A percentile compares a stretch with the other conserved stretches of the same genome.
phyloP scores from a whole-genome alignment of 2,797 vertebrate species.

The Tympanoctomys barrerae region DNA sequence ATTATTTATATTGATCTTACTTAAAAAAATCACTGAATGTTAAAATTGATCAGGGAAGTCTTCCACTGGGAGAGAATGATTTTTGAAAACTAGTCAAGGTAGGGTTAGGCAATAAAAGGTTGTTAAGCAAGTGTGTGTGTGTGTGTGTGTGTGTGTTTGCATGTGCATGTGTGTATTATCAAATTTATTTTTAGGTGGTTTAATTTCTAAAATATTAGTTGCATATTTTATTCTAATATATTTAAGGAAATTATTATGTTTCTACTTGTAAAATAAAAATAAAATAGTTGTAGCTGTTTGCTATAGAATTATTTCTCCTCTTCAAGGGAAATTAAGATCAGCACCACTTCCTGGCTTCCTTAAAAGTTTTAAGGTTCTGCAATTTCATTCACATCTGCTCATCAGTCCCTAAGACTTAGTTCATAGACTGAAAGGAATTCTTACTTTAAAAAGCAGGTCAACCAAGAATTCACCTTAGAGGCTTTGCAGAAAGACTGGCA shows the following conservation, averaged over 20 bases:
- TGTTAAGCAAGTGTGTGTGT: neutral
- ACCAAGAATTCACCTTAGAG: slow-evolving; percentile 60
- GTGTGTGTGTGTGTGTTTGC: neutral
- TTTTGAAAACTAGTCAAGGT: slow-evolving; percentile 70
- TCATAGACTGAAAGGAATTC: slow-evolving; percentile 60
- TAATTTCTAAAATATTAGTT: slow-evolving; percentile 52
- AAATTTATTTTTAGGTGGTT: slow-evolving; percentile 34
- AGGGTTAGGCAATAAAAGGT: slow-evolving; percentile 65
- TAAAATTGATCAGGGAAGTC: slow-evolving; percentile 76
- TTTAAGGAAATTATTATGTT: slow-evolving; percentile 45
- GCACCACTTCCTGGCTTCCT: slow-evolving; percentile 52
- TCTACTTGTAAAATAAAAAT: slow-evolving; percentile 50
- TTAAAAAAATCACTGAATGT: slow-evolving; percentile 69
- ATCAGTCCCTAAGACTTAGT: neutral
- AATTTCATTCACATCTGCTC: slow-evolving; percentile 50
- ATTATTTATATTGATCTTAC: slow-evolving; percentile 81
- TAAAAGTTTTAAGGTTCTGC: slow-evolving; percentile 40
- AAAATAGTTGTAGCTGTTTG: slow-evolving; percentile 22
- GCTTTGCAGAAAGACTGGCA: slow-evolving; percentile 3
- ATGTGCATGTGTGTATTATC: neutral
- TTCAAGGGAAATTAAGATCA: slow-evolving; percentile 58
- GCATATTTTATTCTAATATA: slow-evolving; percentile 41
- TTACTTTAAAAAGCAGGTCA: slow-evolving; percentile 69
- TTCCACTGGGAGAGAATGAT: slow-evolving; percentile 69
- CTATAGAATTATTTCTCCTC: slow-evolving; percentile 51